phyloP scores from a whole-genome alignment of 64 coral and sea anemone genomes.

The Montipora cactus region DNA sequence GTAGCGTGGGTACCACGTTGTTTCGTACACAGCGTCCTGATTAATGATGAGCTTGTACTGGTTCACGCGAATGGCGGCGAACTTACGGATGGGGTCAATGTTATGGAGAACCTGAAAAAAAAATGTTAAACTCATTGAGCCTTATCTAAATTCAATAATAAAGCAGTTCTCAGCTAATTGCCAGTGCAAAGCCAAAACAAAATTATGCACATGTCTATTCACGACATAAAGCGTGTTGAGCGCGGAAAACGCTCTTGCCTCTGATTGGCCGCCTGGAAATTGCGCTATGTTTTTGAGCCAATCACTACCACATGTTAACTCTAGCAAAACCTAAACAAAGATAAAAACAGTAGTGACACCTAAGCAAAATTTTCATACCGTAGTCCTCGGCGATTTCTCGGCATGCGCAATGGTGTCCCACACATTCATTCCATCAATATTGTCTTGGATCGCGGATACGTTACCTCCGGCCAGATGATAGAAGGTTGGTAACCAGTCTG shows the following conservation, averaged over 20 bases:
- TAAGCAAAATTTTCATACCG: slow-evolving; percentile 32
- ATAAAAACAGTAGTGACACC: background rate
- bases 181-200: background rate
- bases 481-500: slow-evolving; percentile 98
- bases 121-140: background rate
- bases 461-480: slow-evolving; percentile 96
- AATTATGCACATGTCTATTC: background rate
- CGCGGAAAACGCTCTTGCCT: too few species aligned
- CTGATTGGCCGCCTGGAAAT: too few species aligned
- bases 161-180: too few species aligned
- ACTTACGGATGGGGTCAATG: slow-evolving; percentile 82
- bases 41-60: slow-evolving; percentile 93
- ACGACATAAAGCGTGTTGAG: too few species aligned
- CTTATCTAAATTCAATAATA: too few species aligned
- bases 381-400: slow-evolving; percentile 72
- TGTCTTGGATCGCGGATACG: slow-evolving; percentile 60
- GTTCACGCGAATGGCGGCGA: slow-evolving; percentile 87
- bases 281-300: too few species aligned
- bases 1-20: slow-evolving; percentile 86
- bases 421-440: slow-evolving; percentile 84
- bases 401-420: slow-evolving; percentile 91
- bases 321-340: background rate
- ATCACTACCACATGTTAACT: too few species aligned
- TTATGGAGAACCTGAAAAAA: slow-evolving; percentile 73
- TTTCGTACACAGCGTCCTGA: slow-evolving; percentile 83